Evolutionary conservation across 2,888 invertebrate species (phyloP).

Genomic region (Hemistola chrysoprasaria): DNA sequence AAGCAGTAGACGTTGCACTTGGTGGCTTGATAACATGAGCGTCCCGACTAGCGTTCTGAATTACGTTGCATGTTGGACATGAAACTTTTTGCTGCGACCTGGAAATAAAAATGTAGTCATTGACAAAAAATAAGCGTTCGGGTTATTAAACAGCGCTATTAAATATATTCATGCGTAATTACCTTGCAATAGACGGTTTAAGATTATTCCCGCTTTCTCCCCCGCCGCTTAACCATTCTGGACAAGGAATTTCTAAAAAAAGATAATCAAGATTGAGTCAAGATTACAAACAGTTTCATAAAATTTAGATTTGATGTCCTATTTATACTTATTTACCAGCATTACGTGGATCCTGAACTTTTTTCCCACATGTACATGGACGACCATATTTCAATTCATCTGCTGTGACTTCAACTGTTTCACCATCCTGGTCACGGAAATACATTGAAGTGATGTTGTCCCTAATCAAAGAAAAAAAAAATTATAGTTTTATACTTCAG

Average conservation of each 20-base stretch:
- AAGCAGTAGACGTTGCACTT: conserved; percentile 47
- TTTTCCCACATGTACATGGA: conserved; percentile 25
- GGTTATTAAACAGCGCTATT: no score
- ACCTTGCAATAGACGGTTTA: no score
- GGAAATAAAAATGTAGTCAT: no score
- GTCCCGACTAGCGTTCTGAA: background rate
- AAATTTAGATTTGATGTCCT: no score
- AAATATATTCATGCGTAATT: no score
- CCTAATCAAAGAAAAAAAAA: conserved; percentile 37
- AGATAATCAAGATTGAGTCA: background rate
- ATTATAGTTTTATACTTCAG: no score
- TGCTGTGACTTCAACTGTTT: conserved; percentile 14
- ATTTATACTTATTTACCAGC: no score
- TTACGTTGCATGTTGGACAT: conserved; percentile 5
- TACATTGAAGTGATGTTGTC: conserved; percentile 58
- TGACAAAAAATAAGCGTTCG: no score
- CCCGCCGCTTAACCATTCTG: conserved; percentile 29
- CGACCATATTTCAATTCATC: conserved; percentile 14
- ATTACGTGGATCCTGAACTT: conserved; percentile 2
- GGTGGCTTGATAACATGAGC: conserved; percentile 29
- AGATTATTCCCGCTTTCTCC: conserved; percentile 23
- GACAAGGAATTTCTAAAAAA: conserved; percentile 15
- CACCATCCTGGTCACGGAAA: conserved; percentile 34
- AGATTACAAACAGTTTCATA: no score
- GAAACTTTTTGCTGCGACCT: no score